phyloP scores from a whole-genome alignment of 2,113 vertebrate species.

The Cinclus cinclus region DNA sequence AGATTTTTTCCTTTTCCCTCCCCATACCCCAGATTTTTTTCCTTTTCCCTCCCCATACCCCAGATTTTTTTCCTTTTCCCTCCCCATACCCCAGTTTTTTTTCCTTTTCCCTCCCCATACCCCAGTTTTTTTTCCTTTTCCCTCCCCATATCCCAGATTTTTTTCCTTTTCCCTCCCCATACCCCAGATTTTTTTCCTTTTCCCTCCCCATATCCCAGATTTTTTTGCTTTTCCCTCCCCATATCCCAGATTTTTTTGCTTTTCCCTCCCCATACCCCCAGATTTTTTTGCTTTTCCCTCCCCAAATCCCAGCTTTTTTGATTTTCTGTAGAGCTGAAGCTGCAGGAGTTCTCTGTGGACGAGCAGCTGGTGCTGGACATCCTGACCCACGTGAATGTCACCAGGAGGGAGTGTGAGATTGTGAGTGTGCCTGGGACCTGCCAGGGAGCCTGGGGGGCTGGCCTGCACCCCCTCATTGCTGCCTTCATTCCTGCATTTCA shows the following conservation, averaged over 20 bases:
- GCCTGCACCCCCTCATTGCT: too few species aligned
- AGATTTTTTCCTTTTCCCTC: not conserved
- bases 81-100: not conserved
- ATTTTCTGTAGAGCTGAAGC: conserved; percentile 77
- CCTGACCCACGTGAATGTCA: conserved; percentile 93
- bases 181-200: too few species aligned
- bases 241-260: not conserved
- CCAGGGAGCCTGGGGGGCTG: too few species aligned
- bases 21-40: not conserved
- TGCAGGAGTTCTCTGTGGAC: conserved; percentile 81
- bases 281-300: too few species aligned
- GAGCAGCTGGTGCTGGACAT: conserved; percentile 86
- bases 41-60: not conserved
- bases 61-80: too few species aligned
- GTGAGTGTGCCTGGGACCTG: conserved; percentile 54
- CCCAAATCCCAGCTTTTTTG: not conserved
- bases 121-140: too few species aligned
- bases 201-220: too few species aligned
- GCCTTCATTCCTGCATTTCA: too few species aligned
- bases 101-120: not conserved
- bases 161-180: not conserved
- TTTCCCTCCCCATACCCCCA: not conserved
- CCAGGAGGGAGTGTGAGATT: conserved; percentile 82
- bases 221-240: too few species aligned
- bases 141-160: too few species aligned